phyloP scores from a whole-genome alignment of 2,888 invertebrate species.

The Eilema sororculum region DNA sequence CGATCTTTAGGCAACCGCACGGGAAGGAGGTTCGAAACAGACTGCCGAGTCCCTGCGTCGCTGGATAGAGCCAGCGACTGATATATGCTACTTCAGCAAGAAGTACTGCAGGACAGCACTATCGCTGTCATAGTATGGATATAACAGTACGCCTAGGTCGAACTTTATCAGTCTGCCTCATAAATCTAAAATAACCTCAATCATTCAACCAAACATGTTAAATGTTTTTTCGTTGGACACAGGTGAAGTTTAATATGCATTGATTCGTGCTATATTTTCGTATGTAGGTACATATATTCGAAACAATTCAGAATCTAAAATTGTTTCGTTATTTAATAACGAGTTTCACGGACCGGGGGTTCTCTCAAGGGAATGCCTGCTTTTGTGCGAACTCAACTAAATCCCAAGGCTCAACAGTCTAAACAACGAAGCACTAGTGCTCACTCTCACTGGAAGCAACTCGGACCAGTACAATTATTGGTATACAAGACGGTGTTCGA shows the following conservation, averaged over 20 bases:
- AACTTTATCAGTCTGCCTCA: no score
- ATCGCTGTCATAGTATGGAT: no score
- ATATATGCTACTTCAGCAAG: no score
- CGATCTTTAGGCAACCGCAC: no score
- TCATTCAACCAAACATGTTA: no score
- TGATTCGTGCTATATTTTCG: not conserved
- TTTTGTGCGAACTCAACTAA: not conserved
- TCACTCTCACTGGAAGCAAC: not conserved
- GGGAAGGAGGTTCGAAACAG: no score
- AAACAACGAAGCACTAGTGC: not conserved
- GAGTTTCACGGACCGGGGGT: conserved; percentile 2
- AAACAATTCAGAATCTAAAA: conserved; percentile 5
- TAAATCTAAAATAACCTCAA: no score
- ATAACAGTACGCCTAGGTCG: no score
- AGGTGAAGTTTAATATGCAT: not conserved
- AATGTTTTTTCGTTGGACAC: no score
- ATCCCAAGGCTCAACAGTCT: not conserved
- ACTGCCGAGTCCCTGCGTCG: no score
- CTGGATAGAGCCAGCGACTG: no score
- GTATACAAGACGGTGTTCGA: not conserved
- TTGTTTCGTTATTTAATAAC: conserved; percentile 12
- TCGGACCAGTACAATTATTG: not conserved
- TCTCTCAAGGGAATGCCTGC: conserved; percentile 1
- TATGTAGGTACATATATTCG: not conserved
- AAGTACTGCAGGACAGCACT: no score